Evolutionary conservation across 2,797 vertebrate species (phyloP), one percentile per base, ranked within the genome.

Genomic region (Miichthys miiuy): DNA sequence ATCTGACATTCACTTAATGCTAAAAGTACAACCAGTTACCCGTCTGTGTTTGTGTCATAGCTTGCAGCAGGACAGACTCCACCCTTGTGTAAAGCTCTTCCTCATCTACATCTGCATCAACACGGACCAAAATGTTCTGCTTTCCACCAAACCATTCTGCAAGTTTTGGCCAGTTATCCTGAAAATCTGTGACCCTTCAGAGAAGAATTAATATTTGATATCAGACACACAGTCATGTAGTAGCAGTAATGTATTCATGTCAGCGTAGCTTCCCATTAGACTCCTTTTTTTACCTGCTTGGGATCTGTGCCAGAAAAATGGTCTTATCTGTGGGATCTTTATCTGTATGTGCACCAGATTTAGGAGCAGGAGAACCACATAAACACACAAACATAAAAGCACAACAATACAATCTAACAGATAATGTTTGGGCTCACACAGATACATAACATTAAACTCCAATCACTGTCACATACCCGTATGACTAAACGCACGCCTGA

Each of bases 81-180:
- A 98, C 88, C 14, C 69, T 94, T 74, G 89, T 91, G 16, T 87
- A 93, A 74, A 99, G 41, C 9, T 91, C 63, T 4, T 86, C 86
- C 79, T 96, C 88, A 0, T 96, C 94, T 69, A 87, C 76, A 78
- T 97, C 96, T 23, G 96, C 97, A 79, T 95, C 93, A 56, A 98
- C 76, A 85, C 89, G 94, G 60, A 95, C 92, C 71, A 98, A 89
- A 92, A 96, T 95, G 72, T 95, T 94, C 75, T 96, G 95, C 78
- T 88, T 89, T 27, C 68, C 85, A 76, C 93, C 95, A 92, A 96
- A 98, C 97, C 97, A 99, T 41, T 93, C 88, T 86, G 98, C 95
- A 64, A 99, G 90, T 73, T 90, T 85, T 58, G 96, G 91, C 97
- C 97, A 99, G 0, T 91, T 91, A 10, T 97, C 94, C 41, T 95